These are phyloP conservation scores for Poecilia gillii DNA, from an alignment of 2,797 vertebrate species.

Conservation along the genomic window DNA sequence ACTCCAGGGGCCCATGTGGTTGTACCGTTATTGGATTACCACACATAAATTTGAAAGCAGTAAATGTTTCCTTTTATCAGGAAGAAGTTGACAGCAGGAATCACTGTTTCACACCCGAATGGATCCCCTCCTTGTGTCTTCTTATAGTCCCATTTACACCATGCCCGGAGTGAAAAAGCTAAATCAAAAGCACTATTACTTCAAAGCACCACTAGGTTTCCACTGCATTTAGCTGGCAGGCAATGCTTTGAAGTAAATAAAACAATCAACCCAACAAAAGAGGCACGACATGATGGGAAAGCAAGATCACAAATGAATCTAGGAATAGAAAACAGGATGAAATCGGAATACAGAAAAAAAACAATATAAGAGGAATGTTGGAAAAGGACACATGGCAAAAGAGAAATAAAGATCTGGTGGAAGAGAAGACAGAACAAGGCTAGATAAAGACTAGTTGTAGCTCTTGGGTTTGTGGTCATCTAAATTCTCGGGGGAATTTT, in stretches of 20 bases:
- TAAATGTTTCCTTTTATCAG: conserved; percentile 54
- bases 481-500: conserved; percentile 54
- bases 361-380: conserved; percentile 40
- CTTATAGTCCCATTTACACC: conserved; percentile 69
- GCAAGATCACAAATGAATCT: conserved; percentile 52
- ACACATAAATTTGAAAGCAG: conserved; percentile 57
- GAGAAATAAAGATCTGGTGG: conserved; percentile 44
- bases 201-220: conserved; percentile 72
- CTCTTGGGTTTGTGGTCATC: conserved; percentile 76
- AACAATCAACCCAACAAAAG: conserved; percentile 60
- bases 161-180: conserved; percentile 65
- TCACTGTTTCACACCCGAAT: conserved; percentile 54
- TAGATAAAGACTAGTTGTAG: conserved; percentile 54
- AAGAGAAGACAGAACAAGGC: conserved; percentile 64
- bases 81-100: conserved; percentile 56
- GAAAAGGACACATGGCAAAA: conserved; percentile 59
- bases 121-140: conserved; percentile 77
- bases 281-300: conserved; percentile 51
- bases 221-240: conserved; percentile 59
- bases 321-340: conserved; percentile 55
- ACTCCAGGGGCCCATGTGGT: conserved; percentile 44
- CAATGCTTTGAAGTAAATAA: conserved; percentile 78
- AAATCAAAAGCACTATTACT: conserved; percentile 74
- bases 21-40: conserved; percentile 60
- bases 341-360: conserved; percentile 49